Base-by-base conservation (phyloP, 2,113 vertebrate genomes). In the Chaetorhynchus papuensis region DNA sequence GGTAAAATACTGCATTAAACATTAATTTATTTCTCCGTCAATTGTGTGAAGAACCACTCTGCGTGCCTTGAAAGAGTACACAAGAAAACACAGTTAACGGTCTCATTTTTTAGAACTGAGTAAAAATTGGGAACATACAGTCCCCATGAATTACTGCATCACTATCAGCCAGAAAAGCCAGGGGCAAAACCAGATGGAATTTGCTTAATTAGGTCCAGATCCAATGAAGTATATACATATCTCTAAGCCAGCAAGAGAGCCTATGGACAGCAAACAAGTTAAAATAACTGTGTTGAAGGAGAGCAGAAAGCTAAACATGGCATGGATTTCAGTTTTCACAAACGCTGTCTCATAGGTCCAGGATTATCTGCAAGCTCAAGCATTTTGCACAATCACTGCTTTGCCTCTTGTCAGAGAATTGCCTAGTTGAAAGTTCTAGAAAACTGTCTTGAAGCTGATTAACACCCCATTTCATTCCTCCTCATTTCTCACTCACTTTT, bases 151-250 rank as follows among this genome's bases (percentile, higher is more conserved):
- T 71, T 82, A 84, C 60, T 50, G n/a, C n/a, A 81, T 57, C 57
- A 59, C 39, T 78, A 68, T 70, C 49, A 82, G 33, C 30, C 89
- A 87, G 57, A 84, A 94, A 93, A 89, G 77, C 81, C 87, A 89
- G 44, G 24, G 84, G 64, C 64, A 91, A 92, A 95, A 89, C 0
- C 47, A 87, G 52, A 94, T 19, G 66, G 77, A 82, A 91, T 91
- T 96, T 93, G 27, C 41, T 87, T 94, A 87, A 84, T 78, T 96
- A 89, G 35, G 56, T 89, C 47, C 60, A 66, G 39, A 64, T 74
- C 56, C 56, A 79, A 28, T 56, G 69, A 71, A 68, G 45, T 86
- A n/a, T 33, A 69, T 31, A 18, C 13, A 59, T 39, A 57, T 63
- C 26, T 63, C 18, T 44, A 89, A 94, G 31, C 15, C 37, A 60